Evolutionary conservation across 2,113 vertebrate genomes (phyloP).

Genomic region (Sinosuthora webbiana): DNA sequence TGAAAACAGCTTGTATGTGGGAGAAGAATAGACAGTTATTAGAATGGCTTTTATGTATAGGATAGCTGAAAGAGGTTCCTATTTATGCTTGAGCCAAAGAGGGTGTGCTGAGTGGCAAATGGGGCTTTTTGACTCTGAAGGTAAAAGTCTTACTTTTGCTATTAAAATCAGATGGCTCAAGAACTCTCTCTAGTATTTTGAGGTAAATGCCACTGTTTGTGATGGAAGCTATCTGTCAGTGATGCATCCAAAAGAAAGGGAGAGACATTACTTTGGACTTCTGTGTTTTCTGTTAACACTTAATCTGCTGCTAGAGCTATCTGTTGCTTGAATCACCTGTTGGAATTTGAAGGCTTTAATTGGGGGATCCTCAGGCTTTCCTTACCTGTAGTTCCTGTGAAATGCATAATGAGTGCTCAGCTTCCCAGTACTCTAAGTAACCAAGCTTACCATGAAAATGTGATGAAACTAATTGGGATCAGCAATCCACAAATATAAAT

Average conservation of each 20-base stretch:
- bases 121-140: background rate
- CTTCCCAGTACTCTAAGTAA: background rate
- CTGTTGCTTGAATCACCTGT: background rate
- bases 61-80: background rate
- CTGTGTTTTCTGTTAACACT: background rate
- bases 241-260: background rate
- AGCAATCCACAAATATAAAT: background rate
- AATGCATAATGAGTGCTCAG: background rate
- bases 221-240: background rate
- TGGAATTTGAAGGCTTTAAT: background rate
- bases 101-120: background rate
- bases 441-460: background rate
- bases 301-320: background rate
- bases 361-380: background rate
- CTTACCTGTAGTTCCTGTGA: background rate
- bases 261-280: background rate
- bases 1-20: background rate
- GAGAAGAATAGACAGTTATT: background rate
- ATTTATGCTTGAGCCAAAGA: background rate
- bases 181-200: background rate
- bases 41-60: background rate
- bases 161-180: background rate
- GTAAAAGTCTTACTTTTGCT: background rate
- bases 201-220: background rate
- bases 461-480: background rate